phyloP scores from a whole-genome alignment of 2,797 vertebrate species.

The Characodon lateralis region DNA sequence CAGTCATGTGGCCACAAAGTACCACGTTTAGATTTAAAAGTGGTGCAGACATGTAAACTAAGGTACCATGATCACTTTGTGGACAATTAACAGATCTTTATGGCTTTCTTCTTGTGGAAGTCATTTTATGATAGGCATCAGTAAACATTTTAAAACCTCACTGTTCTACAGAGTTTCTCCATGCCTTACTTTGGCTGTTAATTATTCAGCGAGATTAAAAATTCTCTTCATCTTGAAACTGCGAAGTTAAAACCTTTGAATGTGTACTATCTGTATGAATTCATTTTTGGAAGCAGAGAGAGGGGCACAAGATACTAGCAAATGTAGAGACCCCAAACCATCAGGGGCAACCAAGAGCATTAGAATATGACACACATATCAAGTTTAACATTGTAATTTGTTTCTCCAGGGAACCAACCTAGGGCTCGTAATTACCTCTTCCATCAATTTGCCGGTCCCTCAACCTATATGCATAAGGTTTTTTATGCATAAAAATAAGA shows the following conservation, averaged over 20 bases:
- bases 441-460: too few species aligned
- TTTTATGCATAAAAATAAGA: background rate
- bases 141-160: background rate
- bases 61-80: slow-evolving; percentile 7
- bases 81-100: background rate
- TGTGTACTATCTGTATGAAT: background rate
- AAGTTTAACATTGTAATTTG: background rate
- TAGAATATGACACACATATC: background rate
- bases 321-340: background rate
- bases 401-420: background rate
- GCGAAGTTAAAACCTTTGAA: slow-evolving; percentile 3
- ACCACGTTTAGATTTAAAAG: slow-evolving; percentile 3
- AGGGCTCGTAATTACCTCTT: too few species aligned
- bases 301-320: background rate
- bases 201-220: background rate
- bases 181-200: slow-evolving; percentile 4
- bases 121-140: slow-evolving; percentile 27
- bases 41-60: background rate
- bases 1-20: slow-evolving; percentile 13
- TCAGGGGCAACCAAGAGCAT: background rate
- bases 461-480: background rate
- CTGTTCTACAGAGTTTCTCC: slow-evolving; percentile 1
- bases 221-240: background rate
- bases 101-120: background rate
- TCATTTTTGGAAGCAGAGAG: background rate